phyloP scores from a whole-genome alignment of 2,888 invertebrate genomes.

The Eilema sororculum region DNA sequence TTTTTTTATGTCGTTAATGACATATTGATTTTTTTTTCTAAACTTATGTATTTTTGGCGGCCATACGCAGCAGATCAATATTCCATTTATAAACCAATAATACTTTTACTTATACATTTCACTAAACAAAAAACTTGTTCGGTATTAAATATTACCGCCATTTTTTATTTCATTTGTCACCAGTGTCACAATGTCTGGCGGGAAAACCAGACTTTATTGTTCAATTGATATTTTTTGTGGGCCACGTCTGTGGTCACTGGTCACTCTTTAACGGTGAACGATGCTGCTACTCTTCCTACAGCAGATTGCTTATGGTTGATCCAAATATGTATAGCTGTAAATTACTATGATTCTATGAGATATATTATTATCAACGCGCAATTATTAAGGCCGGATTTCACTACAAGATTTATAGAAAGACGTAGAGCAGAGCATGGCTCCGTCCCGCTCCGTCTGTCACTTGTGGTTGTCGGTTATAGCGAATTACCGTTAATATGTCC shows the following conservation, averaged over 20 bases:
- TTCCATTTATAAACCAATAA: not conserved
- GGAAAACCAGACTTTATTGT: slow-evolving; percentile 28
- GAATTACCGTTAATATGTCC: too few species aligned
- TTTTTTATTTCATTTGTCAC: slow-evolving; percentile 18
- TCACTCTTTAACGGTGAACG: slow-evolving; percentile 43
- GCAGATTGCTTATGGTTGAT: slow-evolving; percentile 32
- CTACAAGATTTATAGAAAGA: not conserved
- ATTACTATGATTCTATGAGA: slow-evolving; percentile 12
- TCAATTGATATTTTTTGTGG: slow-evolving; percentile 34
- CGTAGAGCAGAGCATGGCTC: not conserved
- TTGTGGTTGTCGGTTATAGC: too few species aligned
- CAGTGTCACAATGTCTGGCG: slow-evolving; percentile 13
- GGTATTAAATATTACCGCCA: slow-evolving; percentile 27
- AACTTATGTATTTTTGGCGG: not conserved
- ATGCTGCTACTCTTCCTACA: slow-evolving; percentile 26
- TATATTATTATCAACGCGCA: not conserved
- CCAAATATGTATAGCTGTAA: slow-evolving; percentile 17
- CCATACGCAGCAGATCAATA: not conserved
- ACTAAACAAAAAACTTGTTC: slow-evolving; percentile 20
- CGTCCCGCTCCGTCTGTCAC: too few species aligned
- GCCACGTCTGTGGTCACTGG: slow-evolving; percentile 39
- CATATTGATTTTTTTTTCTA: not conserved
- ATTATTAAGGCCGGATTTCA: not conserved
- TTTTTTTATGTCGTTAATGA: not conserved
- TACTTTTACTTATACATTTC: too few species aligned